Base-by-base conservation (phyloP, 1,140 invertebrate genomes). In the Drosophila sp. region DNA sequence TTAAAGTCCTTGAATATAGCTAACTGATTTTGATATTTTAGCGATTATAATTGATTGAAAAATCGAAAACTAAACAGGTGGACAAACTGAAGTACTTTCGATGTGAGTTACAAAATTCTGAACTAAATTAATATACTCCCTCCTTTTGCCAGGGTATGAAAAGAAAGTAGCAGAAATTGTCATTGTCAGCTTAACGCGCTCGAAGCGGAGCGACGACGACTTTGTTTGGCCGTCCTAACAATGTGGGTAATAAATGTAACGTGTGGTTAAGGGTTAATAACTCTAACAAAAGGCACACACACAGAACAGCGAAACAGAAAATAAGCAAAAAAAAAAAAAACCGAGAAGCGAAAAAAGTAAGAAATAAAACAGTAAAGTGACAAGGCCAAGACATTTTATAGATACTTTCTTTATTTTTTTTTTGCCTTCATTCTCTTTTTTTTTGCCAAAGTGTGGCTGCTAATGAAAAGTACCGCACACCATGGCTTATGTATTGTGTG, bases 191-290 rank as follows among this genome's bases (percentile, higher is more conserved):
- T 89, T 89, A 85, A 86, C 83, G 79, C 83, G 74, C 62, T 65
- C 40, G 35, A 30, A 25, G 38, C 72, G 65, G 60, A 50, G 32
- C 58, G 71, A 50, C 50, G 75, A 35, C 66, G 65, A 55, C 76
- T 76, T 65, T 72, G 65, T 76, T 76, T 70, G 63, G 66, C 60
- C 44, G 23, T 50, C 44, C 23, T 60, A 57, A 78, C 78, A 78
- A 78, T 80, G 66, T 72, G 79, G 71, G 76, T 86, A 87, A 86
- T 86, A 86, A 86, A 86, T 86, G 83, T 86, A 83, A 86, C 81
- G 72, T 86, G 83, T 70, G 83, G 83, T 89, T 86, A 86, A 86
- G 83, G 83, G 83, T 86, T 86, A 86, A 86, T 86, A 86, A 86
- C 83, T 89, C 66, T 80, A 81, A 86, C 83, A 75, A 86, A 85